phyloP scores from a whole-genome alignment of 2,797 vertebrate species.

The Hapalemur alaotrensis region DNA sequence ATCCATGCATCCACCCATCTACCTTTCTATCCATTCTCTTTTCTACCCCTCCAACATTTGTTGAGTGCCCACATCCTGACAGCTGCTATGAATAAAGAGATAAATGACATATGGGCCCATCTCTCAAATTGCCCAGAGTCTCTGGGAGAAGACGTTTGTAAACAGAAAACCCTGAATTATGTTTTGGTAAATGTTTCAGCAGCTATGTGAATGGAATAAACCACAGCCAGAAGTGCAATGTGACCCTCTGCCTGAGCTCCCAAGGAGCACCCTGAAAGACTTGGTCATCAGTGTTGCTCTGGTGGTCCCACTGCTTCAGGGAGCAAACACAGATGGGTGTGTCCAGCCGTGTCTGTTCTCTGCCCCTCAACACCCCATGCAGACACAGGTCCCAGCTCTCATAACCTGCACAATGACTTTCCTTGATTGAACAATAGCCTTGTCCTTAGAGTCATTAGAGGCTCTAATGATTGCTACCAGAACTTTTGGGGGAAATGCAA shows the following conservation, averaged over 20 bases:
- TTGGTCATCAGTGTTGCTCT: not conserved
- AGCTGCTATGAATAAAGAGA: not conserved
- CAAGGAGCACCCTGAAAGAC: not conserved
- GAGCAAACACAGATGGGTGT: not conserved
- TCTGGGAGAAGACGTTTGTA: not conserved
- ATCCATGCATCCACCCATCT: not conserved
- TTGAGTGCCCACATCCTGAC: not conserved
- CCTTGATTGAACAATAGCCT: not conserved
- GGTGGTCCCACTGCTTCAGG: not conserved
- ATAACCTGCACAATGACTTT: not conserved
- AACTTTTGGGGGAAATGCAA: not conserved
- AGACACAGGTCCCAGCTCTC: not conserved
- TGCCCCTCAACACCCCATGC: accelerated
- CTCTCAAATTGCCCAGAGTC: not conserved
- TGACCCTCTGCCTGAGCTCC: not conserved
- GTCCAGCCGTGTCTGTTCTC: not conserved
- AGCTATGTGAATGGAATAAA: not conserved
- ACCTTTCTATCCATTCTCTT: not conserved
- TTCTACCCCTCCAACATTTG: not conserved
- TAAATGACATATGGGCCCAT: not conserved
- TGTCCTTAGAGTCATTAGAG: accelerated
- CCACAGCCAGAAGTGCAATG: not conserved
- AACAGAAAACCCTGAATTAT: not conserved
- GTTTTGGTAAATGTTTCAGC: not conserved
- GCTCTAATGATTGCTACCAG: not conserved